Base-by-base conservation (phyloP, 2,113 vertebrate genomes). In the Crypturellus undulatus region DNA sequence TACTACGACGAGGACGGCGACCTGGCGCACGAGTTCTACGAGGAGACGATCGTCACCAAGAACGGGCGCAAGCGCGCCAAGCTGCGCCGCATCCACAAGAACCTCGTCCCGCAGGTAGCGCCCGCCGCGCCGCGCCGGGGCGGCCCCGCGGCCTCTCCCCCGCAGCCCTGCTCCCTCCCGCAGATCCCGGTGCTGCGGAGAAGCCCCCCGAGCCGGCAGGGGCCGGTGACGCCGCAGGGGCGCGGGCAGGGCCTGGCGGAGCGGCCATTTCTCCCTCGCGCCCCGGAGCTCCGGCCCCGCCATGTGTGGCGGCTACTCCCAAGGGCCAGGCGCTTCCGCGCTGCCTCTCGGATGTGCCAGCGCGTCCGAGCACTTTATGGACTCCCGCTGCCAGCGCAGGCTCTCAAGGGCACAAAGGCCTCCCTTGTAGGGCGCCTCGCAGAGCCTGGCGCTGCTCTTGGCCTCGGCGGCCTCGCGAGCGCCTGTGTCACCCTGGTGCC, bases 1-100 rank as follows among this genome's bases (percentile, higher is more conserved):
- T 99, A 98, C 96, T 99, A 98, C 25, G 99, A 99, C 47, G 99
- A 99, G 95, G 99, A 99, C 14, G 99, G 99, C 7, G 99, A 99
- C 88, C 98, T 99, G 26, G 99, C 99, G 67, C 99, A 99, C 42
- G 99, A 99, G 82, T 99, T 99, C 97, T 99, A 99, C 10, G 99
- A 99, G 95, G 99, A 99, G 97, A 99, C 98, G 18, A 98, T 99
- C 95, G 98, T 99, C 95, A 99, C 99, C 79, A 99, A 99, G 98
- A 99, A 99, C 4, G 99, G 99, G 65, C 98, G 99, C 87, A 99
- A 98, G 95, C 99, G 98, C 63, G 99, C 99, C 81, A 99, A 99
- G 97, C 98, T 99, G 98, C 99, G 98, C 97, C 98, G 99, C 92
- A 99, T 99, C 77, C 98, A 99, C 92, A 99, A 99, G 97, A 99